Evolutionary conservation across 2,113 vertebrate species (phyloP).

Genomic region (Oreocharis arfaki): DNA sequence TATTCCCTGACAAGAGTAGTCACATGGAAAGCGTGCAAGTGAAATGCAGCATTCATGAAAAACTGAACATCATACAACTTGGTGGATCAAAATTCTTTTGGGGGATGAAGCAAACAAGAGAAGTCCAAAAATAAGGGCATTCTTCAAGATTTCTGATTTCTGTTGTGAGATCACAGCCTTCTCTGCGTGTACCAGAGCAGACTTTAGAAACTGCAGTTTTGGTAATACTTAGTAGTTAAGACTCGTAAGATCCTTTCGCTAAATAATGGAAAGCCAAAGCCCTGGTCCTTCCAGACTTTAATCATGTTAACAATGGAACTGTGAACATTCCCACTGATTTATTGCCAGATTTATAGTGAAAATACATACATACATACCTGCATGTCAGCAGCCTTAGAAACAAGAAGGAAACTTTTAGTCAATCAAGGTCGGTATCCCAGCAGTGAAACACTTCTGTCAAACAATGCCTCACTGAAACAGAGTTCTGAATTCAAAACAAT

Average conservation of each 20-base stretch:
- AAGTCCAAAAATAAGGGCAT: neutral
- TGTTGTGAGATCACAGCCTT: neutral
- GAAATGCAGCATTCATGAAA: neutral
- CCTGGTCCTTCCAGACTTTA: neutral
- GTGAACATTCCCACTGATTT: neutral
- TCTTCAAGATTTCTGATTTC: neutral
- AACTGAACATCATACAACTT: neutral
- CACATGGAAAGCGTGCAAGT: neutral
- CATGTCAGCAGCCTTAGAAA: neutral
- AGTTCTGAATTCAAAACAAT: neutral
- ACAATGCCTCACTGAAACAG: neutral
- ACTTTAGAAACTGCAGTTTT: neutral
- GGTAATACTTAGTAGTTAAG: neutral
- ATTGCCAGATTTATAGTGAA: neutral
- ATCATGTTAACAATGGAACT: neutral
- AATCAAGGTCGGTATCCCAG: neutral
- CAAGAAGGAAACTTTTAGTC: neutral
- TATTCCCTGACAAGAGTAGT: neutral
- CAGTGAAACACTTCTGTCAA: neutral
- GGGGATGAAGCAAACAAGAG: neutral
- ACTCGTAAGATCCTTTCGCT: neutral
- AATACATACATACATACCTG: neutral
- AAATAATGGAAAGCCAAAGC: neutral
- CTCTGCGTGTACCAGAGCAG: neutral
- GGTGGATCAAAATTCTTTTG: neutral